Evolutionary conservation across 2,888 invertebrate genomes (phyloP), one percentile per base, ranked within the genome.

Genomic region (Phlogophora meticulosa): DNA sequence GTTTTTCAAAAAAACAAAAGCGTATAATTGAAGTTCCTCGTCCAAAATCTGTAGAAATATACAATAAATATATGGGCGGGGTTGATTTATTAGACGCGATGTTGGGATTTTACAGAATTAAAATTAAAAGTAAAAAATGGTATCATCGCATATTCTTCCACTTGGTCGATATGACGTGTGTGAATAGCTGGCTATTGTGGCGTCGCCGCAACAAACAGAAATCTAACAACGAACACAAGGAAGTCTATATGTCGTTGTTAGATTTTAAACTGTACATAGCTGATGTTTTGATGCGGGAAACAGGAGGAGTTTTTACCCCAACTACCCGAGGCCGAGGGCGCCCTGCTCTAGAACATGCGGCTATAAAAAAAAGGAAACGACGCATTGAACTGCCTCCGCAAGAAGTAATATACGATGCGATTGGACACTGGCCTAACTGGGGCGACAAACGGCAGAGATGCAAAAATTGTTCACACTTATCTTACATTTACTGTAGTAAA

Each of bases 351-450:
- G 34, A 20, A 34, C 17, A 51, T 51, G 34, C 28, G 4, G 28
- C 1, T 11, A 49, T 34, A 51, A 34, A 4, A 34, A 51, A 51
- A 51, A 51, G 34, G 13, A 34, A 34, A 51, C 51, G 51, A 52
- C 52, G 52, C 10, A n/a, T 52, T n/a, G 52, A 52, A 38, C 36
- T 52, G 22, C n/a, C 52, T 52, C 38, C 52, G 20, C 36, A 38
- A 34, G 52, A 36, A 52, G 52, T 52, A 0, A 15, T 36, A 52
- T 11, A 36, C 36, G 36, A 52, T n/a, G n/a, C n/a, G n/a, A n/a
- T n/a, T n/a, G n/a, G n/a, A n/a, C n/a, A n/a, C n/a, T n/a, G n/a
- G n/a, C n/a, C n/a, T n/a, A n/a, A n/a, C n/a, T n/a, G n/a, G n/a
- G n/a, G n/a, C n/a, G n/a, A n/a, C n/a, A n/a, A n/a, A n/a, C n/a